Conservation (phyloP, 2,113 vertebrate genomes). For the Morone saxatilis region DNA sequence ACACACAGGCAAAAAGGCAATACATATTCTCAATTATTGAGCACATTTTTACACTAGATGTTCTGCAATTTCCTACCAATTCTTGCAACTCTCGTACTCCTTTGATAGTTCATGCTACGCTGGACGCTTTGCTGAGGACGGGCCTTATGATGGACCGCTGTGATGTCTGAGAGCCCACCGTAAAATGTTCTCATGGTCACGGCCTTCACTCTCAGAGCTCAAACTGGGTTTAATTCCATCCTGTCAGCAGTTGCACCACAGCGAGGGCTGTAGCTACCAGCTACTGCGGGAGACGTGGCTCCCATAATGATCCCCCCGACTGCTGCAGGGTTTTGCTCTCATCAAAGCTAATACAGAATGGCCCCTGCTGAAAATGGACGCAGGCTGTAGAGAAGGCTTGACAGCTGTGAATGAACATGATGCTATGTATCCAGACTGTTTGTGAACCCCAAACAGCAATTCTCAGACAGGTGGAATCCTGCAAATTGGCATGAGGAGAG, state of each 20-base stretch:
- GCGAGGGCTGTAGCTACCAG: slow-evolving; percentile 39
- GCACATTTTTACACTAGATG: slow-evolving; percentile 35
- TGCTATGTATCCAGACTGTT: slow-evolving; percentile 8
- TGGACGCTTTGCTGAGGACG: slow-evolving; percentile 23
- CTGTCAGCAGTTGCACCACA: slow-evolving; percentile 52
- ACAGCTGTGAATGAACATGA: slow-evolving; percentile 38
- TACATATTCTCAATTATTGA: slow-evolving; percentile 13
- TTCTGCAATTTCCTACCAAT: slow-evolving; percentile 23
- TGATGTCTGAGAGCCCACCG: slow-evolving; percentile 25
- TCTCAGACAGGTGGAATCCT: slow-evolving; percentile 24
- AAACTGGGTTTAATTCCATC: slow-evolving; percentile 58
- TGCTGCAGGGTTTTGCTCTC: slow-evolving; percentile 62
- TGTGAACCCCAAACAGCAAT: neutral
- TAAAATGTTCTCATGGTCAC: slow-evolving; percentile 45
- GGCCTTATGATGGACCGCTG: slow-evolving; percentile 21
- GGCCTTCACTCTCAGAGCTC: slow-evolving; percentile 51
- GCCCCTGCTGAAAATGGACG: slow-evolving; percentile 18
- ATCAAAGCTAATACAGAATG: slow-evolving; percentile 60
- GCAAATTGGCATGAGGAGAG: slow-evolving; percentile 16
- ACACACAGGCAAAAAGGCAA: neutral
- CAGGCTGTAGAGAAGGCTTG: slow-evolving; percentile 42
- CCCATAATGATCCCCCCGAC: slow-evolving; percentile 62
- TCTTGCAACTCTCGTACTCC: slow-evolving; percentile 15
- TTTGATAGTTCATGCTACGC: slow-evolving; percentile 38
- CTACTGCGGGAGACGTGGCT: slow-evolving; percentile 48